phyloP scores from a whole-genome alignment of 2,888 invertebrate genomes.

The Cantharis rustica region DNA sequence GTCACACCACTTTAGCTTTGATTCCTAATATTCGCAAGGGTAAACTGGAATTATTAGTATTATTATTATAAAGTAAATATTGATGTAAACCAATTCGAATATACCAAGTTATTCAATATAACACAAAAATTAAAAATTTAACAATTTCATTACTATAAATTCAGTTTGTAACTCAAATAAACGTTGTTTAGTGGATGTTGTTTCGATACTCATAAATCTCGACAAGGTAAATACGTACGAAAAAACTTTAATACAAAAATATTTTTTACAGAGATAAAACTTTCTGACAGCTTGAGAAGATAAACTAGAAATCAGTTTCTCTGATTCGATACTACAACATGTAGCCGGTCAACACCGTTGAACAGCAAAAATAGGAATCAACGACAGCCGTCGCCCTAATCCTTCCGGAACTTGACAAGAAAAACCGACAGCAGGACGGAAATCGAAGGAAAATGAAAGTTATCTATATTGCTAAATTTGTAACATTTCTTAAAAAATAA shows the following conservation, averaged over 20 bases:
- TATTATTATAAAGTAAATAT: background rate
- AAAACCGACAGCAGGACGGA: constrained; percentile 24
- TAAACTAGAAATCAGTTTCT: constrained; percentile 23
- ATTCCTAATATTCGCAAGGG: background rate
- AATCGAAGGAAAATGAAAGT: constrained; percentile 8
- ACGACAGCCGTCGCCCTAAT: constrained; percentile 26
- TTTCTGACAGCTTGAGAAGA: constrained; percentile 23
- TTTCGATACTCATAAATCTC: background rate
- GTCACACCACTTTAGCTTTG: background rate
- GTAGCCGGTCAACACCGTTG: constrained; percentile 23
- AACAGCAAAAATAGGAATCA: constrained; percentile 15
- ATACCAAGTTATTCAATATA: background rate
- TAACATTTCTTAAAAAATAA: background rate
- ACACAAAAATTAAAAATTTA: background rate
- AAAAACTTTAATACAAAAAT: background rate
- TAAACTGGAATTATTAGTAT: background rate
- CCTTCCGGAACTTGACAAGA: constrained; percentile 25
- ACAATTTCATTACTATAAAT: background rate
- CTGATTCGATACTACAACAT: constrained; percentile 19
- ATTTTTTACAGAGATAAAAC: background rate
- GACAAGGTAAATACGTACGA: background rate
- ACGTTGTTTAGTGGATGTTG: no score
- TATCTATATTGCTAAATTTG: background rate
- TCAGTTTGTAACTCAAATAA: background rate
- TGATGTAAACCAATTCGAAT: background rate